These are phyloP conservation scores for Prinia subflava DNA, from an alignment of 2,113 vertebrate species.

Conservation along the genomic window DNA sequence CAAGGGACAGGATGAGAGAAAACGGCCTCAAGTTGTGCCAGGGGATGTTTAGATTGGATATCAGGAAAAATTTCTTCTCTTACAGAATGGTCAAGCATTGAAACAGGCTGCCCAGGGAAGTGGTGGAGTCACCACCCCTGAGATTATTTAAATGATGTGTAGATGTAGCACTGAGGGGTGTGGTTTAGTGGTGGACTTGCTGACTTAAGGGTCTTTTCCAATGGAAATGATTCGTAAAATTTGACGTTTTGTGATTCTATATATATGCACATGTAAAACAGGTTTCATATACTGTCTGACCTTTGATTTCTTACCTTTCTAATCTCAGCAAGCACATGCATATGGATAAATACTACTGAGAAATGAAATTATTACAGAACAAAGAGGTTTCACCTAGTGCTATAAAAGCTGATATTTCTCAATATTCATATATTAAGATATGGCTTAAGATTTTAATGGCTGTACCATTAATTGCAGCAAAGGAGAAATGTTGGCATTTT, in stretches of 20 bases:
- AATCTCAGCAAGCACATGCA: neutral
- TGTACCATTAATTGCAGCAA: neutral
- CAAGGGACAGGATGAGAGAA: neutral
- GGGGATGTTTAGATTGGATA: neutral
- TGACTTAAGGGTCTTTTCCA: neutral
- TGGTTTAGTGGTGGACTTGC: neutral
- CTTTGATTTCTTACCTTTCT: neutral
- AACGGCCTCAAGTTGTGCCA: neutral
- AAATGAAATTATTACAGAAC: neutral
- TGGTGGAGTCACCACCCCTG: neutral
- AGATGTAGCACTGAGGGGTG: neutral
- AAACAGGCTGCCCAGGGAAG: neutral
- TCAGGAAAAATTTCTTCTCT: neutral
- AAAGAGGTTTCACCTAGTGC: neutral
- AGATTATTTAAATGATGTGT: neutral
- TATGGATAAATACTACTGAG: neutral
- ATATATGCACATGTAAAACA: neutral
- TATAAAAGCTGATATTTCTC: neutral
- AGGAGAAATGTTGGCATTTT: neutral
- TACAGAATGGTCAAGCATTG: neutral
- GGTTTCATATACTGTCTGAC: neutral
- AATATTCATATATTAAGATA: neutral
- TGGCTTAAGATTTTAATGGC: neutral
- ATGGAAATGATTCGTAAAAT: neutral
- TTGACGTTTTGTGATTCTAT: neutral